Evolutionary conservation across 2,888 invertebrate genomes (phyloP).

Genomic region (Machimus rusticus): DNA sequence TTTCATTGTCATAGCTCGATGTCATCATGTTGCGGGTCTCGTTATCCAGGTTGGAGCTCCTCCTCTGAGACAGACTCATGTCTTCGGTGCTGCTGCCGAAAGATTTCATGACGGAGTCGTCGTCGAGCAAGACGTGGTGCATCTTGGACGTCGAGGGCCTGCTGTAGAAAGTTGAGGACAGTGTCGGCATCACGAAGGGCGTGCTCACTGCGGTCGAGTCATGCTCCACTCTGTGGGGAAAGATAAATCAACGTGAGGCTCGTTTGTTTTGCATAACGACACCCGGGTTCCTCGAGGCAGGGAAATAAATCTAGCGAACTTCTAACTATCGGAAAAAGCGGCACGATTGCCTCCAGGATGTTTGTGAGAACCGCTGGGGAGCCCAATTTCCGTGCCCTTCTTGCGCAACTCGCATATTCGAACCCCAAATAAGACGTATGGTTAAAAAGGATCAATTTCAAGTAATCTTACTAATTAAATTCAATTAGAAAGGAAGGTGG

Average conservation of each 20-base stretch:
- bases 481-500: neutral
- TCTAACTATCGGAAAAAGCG: neutral
- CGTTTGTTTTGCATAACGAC: neutral
- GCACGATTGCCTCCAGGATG: neutral
- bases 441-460: neutral
- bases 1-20: conserved; percentile 56
- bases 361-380: neutral
- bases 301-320: neutral
- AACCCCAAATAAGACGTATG: neutral
- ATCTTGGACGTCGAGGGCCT: conserved; percentile 32
- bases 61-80: conserved; percentile 47
- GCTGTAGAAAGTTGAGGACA: conserved; percentile 35
- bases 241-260: neutral
- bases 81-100: neutral
- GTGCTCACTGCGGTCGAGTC: neutral
- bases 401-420: neutral
- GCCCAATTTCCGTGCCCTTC: neutral
- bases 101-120: conserved; percentile 56
- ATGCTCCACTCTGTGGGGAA: neutral
- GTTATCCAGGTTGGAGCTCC: conserved; percentile 55
- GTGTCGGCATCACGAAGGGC: conserved; percentile 7
- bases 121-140: conserved; percentile 32
- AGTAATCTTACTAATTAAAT: neutral
- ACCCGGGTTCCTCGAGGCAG: neutral
- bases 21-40: conserved; percentile 59